Conservation (phyloP, 2,113 vertebrate species). For the Mobula birostris region DNA sequence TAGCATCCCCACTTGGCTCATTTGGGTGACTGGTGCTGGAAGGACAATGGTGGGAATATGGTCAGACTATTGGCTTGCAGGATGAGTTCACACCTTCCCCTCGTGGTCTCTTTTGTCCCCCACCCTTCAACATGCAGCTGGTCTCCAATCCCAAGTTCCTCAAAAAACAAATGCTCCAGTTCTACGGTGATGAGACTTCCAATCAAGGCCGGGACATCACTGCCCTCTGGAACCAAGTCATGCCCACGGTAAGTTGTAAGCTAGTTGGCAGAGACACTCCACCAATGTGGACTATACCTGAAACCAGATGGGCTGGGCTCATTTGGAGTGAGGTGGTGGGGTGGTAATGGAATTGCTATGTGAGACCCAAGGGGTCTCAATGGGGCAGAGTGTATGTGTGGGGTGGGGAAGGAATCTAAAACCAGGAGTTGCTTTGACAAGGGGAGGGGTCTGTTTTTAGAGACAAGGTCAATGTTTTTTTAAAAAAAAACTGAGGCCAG, state of each 20-base stretch:
- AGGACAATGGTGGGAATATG: background rate
- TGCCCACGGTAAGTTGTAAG: slow-evolving; percentile 55
- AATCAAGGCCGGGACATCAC: slow-evolving; percentile 54
- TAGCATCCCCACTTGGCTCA: background rate
- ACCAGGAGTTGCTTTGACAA: too few relatives aligned
- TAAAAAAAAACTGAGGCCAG: too few relatives aligned
- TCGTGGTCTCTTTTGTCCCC: too few relatives aligned
- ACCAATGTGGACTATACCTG: accelerated
- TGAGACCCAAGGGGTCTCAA: too few relatives aligned
- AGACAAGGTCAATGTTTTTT: too few relatives aligned
- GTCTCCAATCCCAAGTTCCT: slow-evolving; percentile 59
- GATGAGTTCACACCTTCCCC: too few relatives aligned
- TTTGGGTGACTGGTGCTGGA: background rate
- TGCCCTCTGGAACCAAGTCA: slow-evolving; percentile 60
- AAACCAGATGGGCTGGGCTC: background rate
- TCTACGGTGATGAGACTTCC: slow-evolving; percentile 44
- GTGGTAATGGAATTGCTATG: too few relatives aligned
- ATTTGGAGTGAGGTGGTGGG: background rate
- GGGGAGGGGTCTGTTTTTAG: too few relatives aligned
- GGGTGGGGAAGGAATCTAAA: too few relatives aligned
- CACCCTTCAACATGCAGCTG: slow-evolving; percentile 49
- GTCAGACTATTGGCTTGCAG: too few relatives aligned
- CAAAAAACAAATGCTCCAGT: slow-evolving; percentile 63
- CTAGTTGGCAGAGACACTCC: too few relatives aligned
- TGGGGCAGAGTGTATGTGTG: too few relatives aligned